phyloP scores from a whole-genome alignment of 2,888 invertebrate species.

The Hymenopus coronatus region DNA sequence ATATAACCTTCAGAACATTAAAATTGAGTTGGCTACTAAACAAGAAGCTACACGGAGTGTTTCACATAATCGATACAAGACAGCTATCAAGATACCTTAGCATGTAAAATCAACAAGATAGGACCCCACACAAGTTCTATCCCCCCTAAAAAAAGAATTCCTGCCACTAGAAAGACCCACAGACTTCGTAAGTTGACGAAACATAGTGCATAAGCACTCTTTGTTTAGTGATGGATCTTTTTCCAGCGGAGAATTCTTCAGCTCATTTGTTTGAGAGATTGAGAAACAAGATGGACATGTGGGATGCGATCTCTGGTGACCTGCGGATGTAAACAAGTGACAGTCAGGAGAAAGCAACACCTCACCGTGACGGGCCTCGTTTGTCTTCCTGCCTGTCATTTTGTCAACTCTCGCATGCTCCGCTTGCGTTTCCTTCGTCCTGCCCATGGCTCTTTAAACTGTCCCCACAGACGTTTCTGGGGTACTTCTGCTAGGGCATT shows the following conservation, averaged over 20 bases:
- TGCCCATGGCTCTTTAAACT: not conserved
- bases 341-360: not conserved
- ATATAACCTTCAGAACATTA: no score
- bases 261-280: not conserved
- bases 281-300: not conserved
- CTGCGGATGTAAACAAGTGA: not conserved
- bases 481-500: no score
- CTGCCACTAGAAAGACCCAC: not conserved
- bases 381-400: not conserved
- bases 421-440: not conserved
- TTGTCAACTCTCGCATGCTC: not conserved
- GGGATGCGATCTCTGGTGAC: not conserved
- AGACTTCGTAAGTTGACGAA: not conserved
- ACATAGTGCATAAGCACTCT: not conserved
- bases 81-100: not conserved
- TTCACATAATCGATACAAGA: no score
- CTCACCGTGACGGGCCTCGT: not conserved
- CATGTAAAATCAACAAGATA: not conserved
- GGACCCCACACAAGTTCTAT: not conserved
- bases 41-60: no score
- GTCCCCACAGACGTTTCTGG: no score
- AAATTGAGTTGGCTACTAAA: no score
- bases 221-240: not conserved
- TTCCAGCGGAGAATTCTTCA: not conserved
- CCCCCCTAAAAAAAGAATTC: not conserved